These are phyloP conservation scores for Hemitrygon akajei DNA, from an alignment of 2,797 vertebrate species.

Conservation along the genomic window DNA sequence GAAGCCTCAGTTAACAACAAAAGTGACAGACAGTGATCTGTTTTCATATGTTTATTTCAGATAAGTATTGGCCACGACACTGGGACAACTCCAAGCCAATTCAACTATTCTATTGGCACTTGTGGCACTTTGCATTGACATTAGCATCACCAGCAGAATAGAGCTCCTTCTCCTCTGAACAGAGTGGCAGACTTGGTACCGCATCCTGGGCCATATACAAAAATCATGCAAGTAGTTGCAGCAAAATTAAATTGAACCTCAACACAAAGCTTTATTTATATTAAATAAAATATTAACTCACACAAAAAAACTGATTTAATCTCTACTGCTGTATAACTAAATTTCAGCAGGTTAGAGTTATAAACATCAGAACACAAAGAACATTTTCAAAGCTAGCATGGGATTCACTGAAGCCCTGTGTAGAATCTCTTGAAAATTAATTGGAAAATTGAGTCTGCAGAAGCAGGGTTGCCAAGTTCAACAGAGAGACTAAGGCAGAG, in stretches of 20 bases:
- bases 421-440: not conserved
- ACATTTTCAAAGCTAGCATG: not conserved
- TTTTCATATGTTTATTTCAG: not conserved
- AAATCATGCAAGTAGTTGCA: not conserved
- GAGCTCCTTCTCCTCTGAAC: not conserved
- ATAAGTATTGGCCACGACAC: not conserved
- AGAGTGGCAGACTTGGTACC: not conserved
- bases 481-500: not conserved
- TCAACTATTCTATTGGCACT: not conserved
- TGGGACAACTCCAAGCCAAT: not conserved
- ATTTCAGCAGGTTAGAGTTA: not conserved
- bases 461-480: not conserved
- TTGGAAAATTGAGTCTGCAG: not conserved
- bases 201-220: not conserved
- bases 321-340: not conserved
- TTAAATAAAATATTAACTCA: constrained; percentile 15
- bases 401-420: not conserved
- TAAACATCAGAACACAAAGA: not conserved
- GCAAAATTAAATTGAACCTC: not conserved
- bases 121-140: not conserved
- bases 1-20: not conserved
- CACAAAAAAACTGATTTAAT: not conserved
- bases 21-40: not conserved
- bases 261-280: not conserved
- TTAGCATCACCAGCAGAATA: not conserved